Evolutionary conservation across 2,888 invertebrate species (phyloP), one percentile per base, ranked within the genome.

Genomic region (Latrodectus elegans): DNA sequence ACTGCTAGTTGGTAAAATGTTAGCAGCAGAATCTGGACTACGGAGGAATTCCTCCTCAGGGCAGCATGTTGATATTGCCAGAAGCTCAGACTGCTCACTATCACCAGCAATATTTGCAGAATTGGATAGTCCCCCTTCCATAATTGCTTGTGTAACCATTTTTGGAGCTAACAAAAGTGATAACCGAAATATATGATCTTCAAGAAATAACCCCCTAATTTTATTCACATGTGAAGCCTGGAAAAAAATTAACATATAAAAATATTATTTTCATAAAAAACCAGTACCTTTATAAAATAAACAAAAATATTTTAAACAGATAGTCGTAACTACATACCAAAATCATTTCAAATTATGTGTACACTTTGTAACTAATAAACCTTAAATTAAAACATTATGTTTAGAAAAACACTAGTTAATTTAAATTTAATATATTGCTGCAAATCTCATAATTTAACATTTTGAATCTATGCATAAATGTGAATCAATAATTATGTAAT

Each of bases 101-200:
- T 79, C 88, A 14, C 75, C 85, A 49, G 26, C 84, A 75, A 85
- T 68, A 65, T 81, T 81, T 75, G 88, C 79, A 64, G 88, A 74
- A 78, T 75, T 84, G 77, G 88, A 88, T 51, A 89, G 76, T 76
- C 86, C 89, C 15, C 84, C 84, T 68, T 89, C 89, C 89, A 89
- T 85, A 70, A 86, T 86, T 65, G 88, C 83, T 26, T 89, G 89
- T 26, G 88, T 89, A 49, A 88, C 88, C 88, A 89, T 88, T 77
- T 87, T 89, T 72, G 89, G 84, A 67, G 88, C 88, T n/a, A 88
- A 72, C 55, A 88, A 68, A 65, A 88, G 80, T 75, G 88, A 88
- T 67, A 88, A 79, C 70, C 88, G 83, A 72, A 88, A 88, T 67
- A 88, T 76, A 67, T 88, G 88, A 76, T 88, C 88, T 75, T 88